These are phyloP conservation scores for Pseudotriccus pelzelni DNA, from an alignment of 2,797 vertebrate species.

Conservation along the genomic window DNA sequence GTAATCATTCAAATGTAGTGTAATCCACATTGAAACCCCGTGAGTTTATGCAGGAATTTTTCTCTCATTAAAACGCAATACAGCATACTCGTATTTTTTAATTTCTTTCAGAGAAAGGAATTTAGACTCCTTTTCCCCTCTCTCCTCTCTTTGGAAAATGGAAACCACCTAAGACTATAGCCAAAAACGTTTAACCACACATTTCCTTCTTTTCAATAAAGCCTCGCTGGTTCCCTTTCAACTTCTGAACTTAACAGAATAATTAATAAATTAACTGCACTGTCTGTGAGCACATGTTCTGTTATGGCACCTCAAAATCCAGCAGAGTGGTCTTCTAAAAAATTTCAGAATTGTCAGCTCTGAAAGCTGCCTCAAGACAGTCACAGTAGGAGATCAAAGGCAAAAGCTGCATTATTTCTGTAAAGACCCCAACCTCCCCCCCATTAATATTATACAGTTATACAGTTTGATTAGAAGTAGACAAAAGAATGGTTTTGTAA, in stretches of 20 bases:
- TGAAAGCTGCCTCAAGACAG: neutral
- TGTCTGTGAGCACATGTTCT: neutral
- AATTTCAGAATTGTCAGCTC: neutral
- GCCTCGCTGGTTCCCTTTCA: constrained; percentile 45
- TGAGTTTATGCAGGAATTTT: neutral
- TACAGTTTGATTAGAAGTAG: neutral
- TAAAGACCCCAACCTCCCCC: neutral
- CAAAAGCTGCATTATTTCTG: neutral
- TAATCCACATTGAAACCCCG: neutral
- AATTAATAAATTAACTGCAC: constrained; percentile 12
- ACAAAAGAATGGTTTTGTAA: neutral
- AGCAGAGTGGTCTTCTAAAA: neutral
- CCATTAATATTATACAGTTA: neutral
- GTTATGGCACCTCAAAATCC: neutral
- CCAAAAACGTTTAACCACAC: constrained; percentile 89
- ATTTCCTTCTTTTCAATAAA: constrained; percentile 87
- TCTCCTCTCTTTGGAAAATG: constrained; percentile 66
- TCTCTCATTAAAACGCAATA: constrained; percentile 33
- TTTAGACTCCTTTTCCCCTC: constrained; percentile 32
- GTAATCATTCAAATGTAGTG: neutral
- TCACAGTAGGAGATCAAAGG: neutral
- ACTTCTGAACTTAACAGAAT: constrained; percentile 41
- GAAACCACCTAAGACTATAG: constrained; percentile 78
- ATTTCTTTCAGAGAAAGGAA: constrained; percentile 37
- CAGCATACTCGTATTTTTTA: neutral